Conservation (phyloP, 2,113 vertebrate genomes). For the Tachuris rubrigastra region DNA sequence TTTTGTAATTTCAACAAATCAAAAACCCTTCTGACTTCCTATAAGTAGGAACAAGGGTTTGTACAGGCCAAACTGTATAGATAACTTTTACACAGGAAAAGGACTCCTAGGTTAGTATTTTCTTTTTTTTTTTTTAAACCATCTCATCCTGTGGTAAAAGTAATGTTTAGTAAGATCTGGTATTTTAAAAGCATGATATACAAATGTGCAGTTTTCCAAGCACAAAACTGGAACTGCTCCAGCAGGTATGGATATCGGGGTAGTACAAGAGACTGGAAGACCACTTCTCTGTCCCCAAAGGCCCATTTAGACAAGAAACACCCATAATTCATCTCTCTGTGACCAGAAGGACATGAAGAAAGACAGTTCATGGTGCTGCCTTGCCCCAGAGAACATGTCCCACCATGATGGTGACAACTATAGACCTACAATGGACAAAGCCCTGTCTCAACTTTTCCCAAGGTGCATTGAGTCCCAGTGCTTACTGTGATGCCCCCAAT, state of each 20-base stretch:
- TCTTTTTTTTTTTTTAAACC: background rate
- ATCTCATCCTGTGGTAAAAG: background rate
- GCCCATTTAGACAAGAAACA: background rate
- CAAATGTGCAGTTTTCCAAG: background rate
- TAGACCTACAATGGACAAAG: background rate
- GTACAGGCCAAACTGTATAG: background rate
- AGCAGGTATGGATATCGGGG: background rate
- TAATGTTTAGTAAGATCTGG: background rate
- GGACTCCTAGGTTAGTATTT: background rate
- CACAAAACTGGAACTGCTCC: background rate
- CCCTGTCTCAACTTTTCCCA: conserved; percentile 23
- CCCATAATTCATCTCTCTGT: background rate
- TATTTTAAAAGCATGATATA: background rate
- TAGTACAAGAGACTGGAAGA: background rate
- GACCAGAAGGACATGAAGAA: background rate
- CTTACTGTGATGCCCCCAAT: conserved; percentile 3
- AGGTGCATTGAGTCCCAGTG: conserved; percentile 30
- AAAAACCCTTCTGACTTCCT: background rate
- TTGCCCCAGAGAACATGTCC: background rate
- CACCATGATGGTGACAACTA: background rate
- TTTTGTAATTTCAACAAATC: background rate
- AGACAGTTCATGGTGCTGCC: background rate
- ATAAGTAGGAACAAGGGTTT: background rate
- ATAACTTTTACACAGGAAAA: background rate
- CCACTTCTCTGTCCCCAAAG: background rate